phyloP scores from a whole-genome alignment of 2,888 invertebrate genomes.

The Psylliodes chrysocephalus region DNA sequence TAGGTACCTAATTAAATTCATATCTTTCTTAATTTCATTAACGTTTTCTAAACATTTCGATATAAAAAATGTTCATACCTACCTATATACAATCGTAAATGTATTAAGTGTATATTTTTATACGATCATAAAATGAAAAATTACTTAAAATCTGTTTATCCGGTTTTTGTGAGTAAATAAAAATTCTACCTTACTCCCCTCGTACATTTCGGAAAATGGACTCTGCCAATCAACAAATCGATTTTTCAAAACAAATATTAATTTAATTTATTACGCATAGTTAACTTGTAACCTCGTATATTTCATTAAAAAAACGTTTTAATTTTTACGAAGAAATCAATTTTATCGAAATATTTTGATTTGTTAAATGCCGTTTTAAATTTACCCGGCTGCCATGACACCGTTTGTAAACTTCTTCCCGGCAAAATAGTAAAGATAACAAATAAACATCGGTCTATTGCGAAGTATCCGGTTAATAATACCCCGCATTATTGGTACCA shows the following conservation, averaged over 20 bases:
- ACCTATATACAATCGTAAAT: too few species aligned
- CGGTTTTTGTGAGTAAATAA: slow-evolving; percentile 30
- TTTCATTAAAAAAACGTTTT: neutral
- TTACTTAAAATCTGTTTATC: slow-evolving; percentile 16
- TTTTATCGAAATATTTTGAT: neutral
- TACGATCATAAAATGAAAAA: slow-evolving; percentile 18
- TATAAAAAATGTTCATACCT: too few species aligned
- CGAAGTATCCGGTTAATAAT: slow-evolving; percentile 33
- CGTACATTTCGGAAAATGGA: slow-evolving; percentile 43
- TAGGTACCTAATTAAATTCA: too few species aligned
- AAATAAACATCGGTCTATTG: slow-evolving; percentile 34
- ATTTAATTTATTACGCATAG: neutral
- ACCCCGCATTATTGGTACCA: slow-evolving; percentile 31
- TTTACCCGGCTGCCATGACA: slow-evolving; percentile 59
- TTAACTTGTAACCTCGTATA: neutral
- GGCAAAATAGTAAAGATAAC: slow-evolving; percentile 50
- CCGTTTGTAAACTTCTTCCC: slow-evolving; percentile 52
- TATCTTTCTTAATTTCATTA: too few species aligned
- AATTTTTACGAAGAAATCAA: neutral
- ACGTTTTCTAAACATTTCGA: too few species aligned
- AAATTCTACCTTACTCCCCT: slow-evolving; percentile 47
- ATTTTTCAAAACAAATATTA: slow-evolving; percentile 12
- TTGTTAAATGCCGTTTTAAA: slow-evolving; percentile 47
- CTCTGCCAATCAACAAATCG: slow-evolving; percentile 42
- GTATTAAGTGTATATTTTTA: slow-evolving; percentile 20